Percentiles rank a stretch among this genome's conserved stretches.
These are phyloP conservation scores for Hippasteria phrygiana DNA, from an alignment of 53 echinoderm and acorn worm genomes.

Conservation along the genomic window DNA sequence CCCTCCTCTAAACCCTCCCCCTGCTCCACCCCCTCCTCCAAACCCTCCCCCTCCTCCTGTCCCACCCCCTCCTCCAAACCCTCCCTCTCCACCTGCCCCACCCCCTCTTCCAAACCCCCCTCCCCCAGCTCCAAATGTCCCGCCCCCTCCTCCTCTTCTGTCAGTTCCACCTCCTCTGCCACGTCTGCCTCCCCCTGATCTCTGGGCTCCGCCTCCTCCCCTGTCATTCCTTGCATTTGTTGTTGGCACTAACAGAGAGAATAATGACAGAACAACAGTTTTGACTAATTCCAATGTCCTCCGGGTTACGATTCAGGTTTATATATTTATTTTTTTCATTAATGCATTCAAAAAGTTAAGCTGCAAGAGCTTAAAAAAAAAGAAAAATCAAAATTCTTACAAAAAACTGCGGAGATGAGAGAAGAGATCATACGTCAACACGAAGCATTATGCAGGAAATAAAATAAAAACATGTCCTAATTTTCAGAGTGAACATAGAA, in stretches of 20 bases:
- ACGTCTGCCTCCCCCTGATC: slow-evolving; percentile 34
- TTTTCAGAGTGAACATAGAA: too few relatives aligned
- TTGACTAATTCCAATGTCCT: too few relatives aligned
- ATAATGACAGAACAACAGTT: neutral
- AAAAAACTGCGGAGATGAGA: too few relatives aligned
- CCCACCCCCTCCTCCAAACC: slow-evolving; percentile 40
- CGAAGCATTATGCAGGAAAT: too few relatives aligned
- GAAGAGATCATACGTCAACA: too few relatives aligned
- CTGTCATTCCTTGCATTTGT: slow-evolving; percentile 48
- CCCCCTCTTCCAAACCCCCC: slow-evolving; percentile 58
- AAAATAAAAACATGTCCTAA: too few relatives aligned
- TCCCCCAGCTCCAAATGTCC: slow-evolving; percentile 16
- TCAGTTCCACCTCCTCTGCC: slow-evolving; percentile 38
- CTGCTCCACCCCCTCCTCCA: neutral
- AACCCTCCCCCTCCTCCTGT: neutral
- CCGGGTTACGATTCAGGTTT: too few relatives aligned
- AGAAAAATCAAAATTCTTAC: too few relatives aligned
- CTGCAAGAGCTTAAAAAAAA: too few relatives aligned
- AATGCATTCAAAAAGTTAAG: too few relatives aligned
- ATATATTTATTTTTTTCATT: too few relatives aligned
- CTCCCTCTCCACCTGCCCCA: neutral
- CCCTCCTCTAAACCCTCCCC: slow-evolving; percentile 12
- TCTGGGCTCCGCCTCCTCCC: slow-evolving; percentile 19
- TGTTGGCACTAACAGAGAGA: slow-evolving; percentile 24
- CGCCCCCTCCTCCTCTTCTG: slow-evolving; percentile 22